A percentile compares a stretch with the other conserved stretches of the same genome.
These are phyloP conservation scores for Xiphophorus hellerii DNA, from an alignment of 2,113 vertebrate species.

Conservation along the genomic window DNA sequence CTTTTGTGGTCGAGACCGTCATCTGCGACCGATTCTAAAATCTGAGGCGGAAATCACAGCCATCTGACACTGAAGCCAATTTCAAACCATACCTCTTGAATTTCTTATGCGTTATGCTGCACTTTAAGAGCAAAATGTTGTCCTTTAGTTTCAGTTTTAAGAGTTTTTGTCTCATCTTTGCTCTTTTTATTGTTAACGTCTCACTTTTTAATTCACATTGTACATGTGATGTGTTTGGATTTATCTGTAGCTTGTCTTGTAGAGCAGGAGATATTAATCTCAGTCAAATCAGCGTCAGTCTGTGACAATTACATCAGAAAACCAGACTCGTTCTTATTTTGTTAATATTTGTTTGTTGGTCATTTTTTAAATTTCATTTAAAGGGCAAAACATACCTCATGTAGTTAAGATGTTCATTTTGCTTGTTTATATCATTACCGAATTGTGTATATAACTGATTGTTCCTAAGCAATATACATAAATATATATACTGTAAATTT, in stretches of 20 bases:
- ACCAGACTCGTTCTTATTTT: conserved; percentile 9
- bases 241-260: conserved; percentile 60
- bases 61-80: conserved; percentile 63
- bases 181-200: conserved; percentile 28
- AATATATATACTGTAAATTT: conserved; percentile 64
- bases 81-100: conserved; percentile 74
- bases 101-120: conserved; percentile 76
- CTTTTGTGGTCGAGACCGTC: conserved; percentile 92
- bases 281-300: conserved; percentile 34
- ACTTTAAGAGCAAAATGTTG: conserved; percentile 72
- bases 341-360: conserved; percentile 35
- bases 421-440: conserved; percentile 51
- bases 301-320: conserved; percentile 29
- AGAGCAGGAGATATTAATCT: conserved; percentile 30
- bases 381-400: conserved; percentile 76
- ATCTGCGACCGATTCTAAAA: conserved; percentile 87
- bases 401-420: conserved; percentile 62
- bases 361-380: conserved; percentile 42
- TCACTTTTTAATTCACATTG: conserved; percentile 35
- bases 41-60: conserved; percentile 38
- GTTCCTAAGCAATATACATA: conserved; percentile 80
- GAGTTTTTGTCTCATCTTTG: conserved; percentile 45
- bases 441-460: conserved; percentile 64
- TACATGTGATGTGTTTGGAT: conserved; percentile 50
- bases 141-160: conserved; percentile 31